Evolutionary conservation across 1,140 invertebrate species (phyloP).

Genomic region (Colletes gigas): DNA sequence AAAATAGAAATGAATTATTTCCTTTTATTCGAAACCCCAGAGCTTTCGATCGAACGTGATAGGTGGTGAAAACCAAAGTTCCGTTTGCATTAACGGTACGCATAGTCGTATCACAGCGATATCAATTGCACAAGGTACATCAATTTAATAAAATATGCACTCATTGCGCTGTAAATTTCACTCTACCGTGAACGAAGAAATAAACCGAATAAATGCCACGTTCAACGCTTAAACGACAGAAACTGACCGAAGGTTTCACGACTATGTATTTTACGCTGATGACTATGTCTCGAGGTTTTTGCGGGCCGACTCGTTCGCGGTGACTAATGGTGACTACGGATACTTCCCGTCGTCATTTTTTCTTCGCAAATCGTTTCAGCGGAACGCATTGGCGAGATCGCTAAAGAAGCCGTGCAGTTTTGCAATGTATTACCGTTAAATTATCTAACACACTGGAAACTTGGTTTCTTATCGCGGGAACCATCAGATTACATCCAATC

Average conservation of each 20-base stretch:
- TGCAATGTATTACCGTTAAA: slow-evolving; percentile 38
- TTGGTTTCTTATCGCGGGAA: slow-evolving; percentile 22
- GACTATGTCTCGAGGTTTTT: slow-evolving; percentile 34
- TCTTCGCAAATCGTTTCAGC: background rate
- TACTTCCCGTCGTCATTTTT: slow-evolving; percentile 36
- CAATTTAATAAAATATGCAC: slow-evolving; percentile 1
- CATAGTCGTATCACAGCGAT: background rate
- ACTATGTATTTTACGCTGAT: slow-evolving; percentile 31
- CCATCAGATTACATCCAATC: slow-evolving; percentile 18
- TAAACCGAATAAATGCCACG: background rate
- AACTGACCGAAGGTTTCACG: slow-evolving; percentile 1
- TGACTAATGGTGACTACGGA: slow-evolving; percentile 25
- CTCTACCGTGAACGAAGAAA: background rate
- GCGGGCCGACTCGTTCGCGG: slow-evolving; percentile 8
- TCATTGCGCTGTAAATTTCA: background rate
- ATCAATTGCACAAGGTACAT: background rate
- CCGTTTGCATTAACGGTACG: background rate
- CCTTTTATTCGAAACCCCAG: no score
- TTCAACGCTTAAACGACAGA: background rate
- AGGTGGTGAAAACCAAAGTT: background rate
- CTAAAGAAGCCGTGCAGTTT: slow-evolving; percentile 19
- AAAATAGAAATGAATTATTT: no score
- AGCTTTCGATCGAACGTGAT: no score
- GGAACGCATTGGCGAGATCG: slow-evolving; percentile 4
- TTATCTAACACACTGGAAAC: slow-evolving; percentile 16